Evolutionary conservation across 1,140 invertebrate genomes (phyloP), one percentile per base, ranked within the genome.

Genomic region (Arctopsyche grandis): DNA sequence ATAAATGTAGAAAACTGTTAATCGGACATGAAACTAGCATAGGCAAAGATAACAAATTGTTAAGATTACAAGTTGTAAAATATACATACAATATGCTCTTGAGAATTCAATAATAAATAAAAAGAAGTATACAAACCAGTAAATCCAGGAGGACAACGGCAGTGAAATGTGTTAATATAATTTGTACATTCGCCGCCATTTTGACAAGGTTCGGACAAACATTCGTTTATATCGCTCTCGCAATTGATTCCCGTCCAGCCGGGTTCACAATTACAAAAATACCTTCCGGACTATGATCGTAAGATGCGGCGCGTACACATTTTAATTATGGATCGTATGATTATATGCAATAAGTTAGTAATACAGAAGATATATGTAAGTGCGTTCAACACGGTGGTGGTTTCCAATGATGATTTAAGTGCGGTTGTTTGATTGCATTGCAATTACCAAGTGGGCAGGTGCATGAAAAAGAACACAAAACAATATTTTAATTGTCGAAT

Each of bases 251-350:
- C 91, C 19, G 89, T 89, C 91, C 92, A 95, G 21, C 94, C 94
- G 71, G 90, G 85, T 63, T 91, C 90, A 85, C 94, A 96, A 69
- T 90, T 89, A 88, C 95, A 96, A 78, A 91, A 91, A 87, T 93
- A 95, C 21, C 90, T 89, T 79, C 84, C 86, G 26, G 89, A 83
- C 91, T 91, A 85, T 78, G 12, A 22, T 73, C 16, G n/a, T 19
- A 9, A 5, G 9, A 52, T 52, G 48, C 19, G 5, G 5, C 3
- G 21, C 16, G 16, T 24, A 1, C 24, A 24, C 29, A 38, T 38
- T 38, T 38, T 38, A 38, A 38, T 69, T 4, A 29, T 29, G 63
- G 14, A 19, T 69, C 16, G 63, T 14, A 56, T n/a, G 24, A 5
- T 3, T 56, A 22, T 38, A 38, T 26, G 48, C n/a, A n/a, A n/a